Base-by-base conservation (phyloP, 2,888 invertebrate genomes). In the Drosophila picticornis region DNA sequence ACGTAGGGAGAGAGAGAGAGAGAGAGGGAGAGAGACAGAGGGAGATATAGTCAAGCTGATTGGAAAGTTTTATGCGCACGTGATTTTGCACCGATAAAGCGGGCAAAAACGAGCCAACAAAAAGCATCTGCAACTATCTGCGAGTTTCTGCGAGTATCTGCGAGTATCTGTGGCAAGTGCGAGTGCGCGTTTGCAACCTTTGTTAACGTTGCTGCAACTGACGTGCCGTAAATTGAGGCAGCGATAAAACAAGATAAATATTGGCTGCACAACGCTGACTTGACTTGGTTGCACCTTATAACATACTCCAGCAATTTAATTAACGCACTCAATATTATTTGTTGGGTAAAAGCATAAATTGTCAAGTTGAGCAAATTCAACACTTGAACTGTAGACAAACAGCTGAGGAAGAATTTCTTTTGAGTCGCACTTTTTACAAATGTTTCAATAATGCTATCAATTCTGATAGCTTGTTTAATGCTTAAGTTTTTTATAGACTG, bases 51-150 rank as follows among this genome's bases (percentile, higher is more conserved):
- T 61, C 40, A 19, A 68, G 88, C 80, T 86, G 86, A 88, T 88
- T 88, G 86, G 84, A 86, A 88, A 88, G 88, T 88, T 86, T 86
- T 86, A 84, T 88, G 86, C 84, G 88, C 88, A 86, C 86, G 86
- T 86, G 86, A 86, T 86, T 86, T 77, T 82, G 64, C 77, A 78
- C 64, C 75, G 81, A 85, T 84, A 83, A 83, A 75, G 62, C 51
- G 40, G 59, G 84, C 69, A 59, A 73, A 68, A 75, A 71, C 62
- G 57, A 63, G 57, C 60, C 53, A 65, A 63, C 59, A 61, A 66
- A 65, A 59, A 68, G 61, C 60, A 72, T 57, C 55, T 70, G 53
- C 53, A 40, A 38, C 38, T 56, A 46, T 25, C 46, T 46, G 46
- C 22, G 40, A 63, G 50, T 60, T 66, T 64, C 56, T n/a, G n/a